Evolutionary conservation across 1,140 invertebrate species (phyloP).

Genomic region (Orius insidiosus): DNA sequence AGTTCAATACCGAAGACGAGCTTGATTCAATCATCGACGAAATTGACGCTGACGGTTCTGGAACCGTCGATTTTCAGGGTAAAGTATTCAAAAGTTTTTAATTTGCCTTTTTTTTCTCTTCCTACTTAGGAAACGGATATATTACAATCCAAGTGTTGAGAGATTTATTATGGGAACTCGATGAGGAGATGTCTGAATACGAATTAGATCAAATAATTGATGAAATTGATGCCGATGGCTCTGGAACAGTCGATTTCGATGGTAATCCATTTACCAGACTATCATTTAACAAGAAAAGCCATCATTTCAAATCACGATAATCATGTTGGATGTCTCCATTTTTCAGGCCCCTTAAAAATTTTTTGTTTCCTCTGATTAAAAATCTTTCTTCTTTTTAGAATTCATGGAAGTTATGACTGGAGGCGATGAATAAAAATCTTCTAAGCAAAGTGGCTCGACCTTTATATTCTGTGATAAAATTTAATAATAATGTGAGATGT

Average conservation of each 20-base stretch:
- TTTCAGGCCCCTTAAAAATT: too few species aligned
- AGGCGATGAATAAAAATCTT: slow-evolving; percentile 13
- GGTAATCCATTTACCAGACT: slow-evolving; percentile 28
- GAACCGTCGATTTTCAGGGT: slow-evolving; percentile 33
- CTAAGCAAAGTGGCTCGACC: too few species aligned
- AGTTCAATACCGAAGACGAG: not conserved
- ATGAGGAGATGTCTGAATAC: slow-evolving; percentile 48
- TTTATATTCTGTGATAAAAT: too few species aligned
- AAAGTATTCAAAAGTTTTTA: not conserved
- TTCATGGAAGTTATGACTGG: slow-evolving; percentile 16
- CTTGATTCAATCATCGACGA: slow-evolving; percentile 51
- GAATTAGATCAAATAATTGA: slow-evolving; percentile 59
- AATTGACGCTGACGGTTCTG: slow-evolving; percentile 50
- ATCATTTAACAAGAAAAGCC: not conserved
- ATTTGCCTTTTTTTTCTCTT: slow-evolving; percentile 1
- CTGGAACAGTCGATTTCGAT: slow-evolving; percentile 58
- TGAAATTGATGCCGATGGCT: slow-evolving; percentile 52
- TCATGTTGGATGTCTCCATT: not conserved
- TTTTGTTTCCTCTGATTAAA: slow-evolving; percentile 4
- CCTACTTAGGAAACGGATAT: slow-evolving; percentile 43
- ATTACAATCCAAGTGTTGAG: slow-evolving; percentile 52
- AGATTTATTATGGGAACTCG: slow-evolving; percentile 56
- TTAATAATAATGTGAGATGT: too few species aligned
- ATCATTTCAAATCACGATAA: not conserved
- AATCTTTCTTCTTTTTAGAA: too few species aligned